Base-by-base conservation (phyloP, 2,888 invertebrate species). In the Molanna angustata region DNA sequence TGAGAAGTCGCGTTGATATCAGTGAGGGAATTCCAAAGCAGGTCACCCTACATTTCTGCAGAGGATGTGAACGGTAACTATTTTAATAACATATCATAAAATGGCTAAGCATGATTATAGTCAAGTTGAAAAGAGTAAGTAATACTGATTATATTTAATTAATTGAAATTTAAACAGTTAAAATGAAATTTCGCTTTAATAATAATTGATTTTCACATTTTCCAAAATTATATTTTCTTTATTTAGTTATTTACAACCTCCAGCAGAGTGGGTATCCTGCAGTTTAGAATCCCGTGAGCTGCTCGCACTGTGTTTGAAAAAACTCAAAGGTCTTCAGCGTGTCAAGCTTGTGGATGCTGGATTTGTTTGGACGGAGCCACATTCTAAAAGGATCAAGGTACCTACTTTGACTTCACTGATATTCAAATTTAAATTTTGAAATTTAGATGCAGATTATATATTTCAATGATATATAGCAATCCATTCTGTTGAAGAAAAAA, bases 281-380 rank as follows among this genome's bases (percentile, higher is more conserved):
- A 76, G 87, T 0, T 71, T 96, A n/a, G 96, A 97, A 71, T 97
- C 96, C 0, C 79, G 90, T 16, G 96, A 97, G 69, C 76, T 98
- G 1, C 74, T 98, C 1, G 82, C 90, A 0, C 69, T 99, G 1
- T 99, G 99, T 64, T 76, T 99, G 45, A 95, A 96, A 68, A 91
- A 88, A 66, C 70, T 99, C 18, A 97, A 90, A 70, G 94, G 94
- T 0, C 74, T 98, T 4, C 88, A 84, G 64, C 83, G 88, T 66
- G 90, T 98, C 0, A 91, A 94, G 65, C 76, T 99, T 13, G 79
- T 97, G 49, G 98, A 99, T 79, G 99, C 99, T 33, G 87, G 89
- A 1, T 99, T 99, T 76, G 84, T 96, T 2, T 99, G 98, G 98
- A 99, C 99, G 7, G 99, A 99, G 68, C 95, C 97, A 31, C 99